These are phyloP conservation scores for Danio rerio DNA, from an alignment of 2,113 vertebrate species.

Conservation along the genomic window DNA sequence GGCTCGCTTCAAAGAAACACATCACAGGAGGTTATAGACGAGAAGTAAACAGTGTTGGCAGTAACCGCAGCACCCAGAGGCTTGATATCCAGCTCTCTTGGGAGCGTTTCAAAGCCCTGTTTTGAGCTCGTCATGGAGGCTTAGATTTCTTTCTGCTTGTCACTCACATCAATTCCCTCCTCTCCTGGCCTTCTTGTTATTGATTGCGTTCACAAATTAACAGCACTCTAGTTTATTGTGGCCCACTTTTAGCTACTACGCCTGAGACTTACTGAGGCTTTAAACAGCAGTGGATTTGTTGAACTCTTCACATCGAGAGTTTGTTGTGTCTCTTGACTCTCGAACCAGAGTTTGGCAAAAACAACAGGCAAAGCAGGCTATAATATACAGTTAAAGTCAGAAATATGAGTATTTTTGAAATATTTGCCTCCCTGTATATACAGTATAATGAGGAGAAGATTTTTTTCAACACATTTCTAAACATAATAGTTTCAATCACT, in stretches of 20 bases:
- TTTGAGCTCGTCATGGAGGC: conserved; percentile 33
- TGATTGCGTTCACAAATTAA: conserved; percentile 30
- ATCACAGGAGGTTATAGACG: conserved; percentile 16
- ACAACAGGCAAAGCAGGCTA: too few relatives aligned
- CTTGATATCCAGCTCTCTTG: conserved; percentile 17
- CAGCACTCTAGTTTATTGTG: conserved; percentile 8
- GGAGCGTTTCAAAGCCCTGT: conserved; percentile 34
- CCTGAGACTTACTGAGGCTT: neutral
- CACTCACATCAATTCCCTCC: conserved; percentile 15
- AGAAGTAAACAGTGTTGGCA: conserved; percentile 41
- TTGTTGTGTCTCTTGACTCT: conserved; percentile 27
- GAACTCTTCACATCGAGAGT: neutral
- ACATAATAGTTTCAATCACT: too few relatives aligned
- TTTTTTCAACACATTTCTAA: too few relatives aligned
- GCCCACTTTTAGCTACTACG: conserved; percentile 16
- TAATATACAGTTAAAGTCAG: too few relatives aligned
- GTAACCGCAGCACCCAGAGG: conserved; percentile 35
- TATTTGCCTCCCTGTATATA: too few relatives aligned
- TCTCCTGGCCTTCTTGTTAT: conserved; percentile 28
- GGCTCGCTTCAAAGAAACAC: conserved; percentile 21
- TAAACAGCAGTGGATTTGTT: neutral
- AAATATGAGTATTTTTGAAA: too few relatives aligned
- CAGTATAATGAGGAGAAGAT: too few relatives aligned
- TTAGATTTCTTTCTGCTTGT: conserved; percentile 36
- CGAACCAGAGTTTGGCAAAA: neutral